Evolutionary conservation across 2,797 vertebrate species (phyloP).

Genomic region (Pitangus sulphuratus): DNA sequence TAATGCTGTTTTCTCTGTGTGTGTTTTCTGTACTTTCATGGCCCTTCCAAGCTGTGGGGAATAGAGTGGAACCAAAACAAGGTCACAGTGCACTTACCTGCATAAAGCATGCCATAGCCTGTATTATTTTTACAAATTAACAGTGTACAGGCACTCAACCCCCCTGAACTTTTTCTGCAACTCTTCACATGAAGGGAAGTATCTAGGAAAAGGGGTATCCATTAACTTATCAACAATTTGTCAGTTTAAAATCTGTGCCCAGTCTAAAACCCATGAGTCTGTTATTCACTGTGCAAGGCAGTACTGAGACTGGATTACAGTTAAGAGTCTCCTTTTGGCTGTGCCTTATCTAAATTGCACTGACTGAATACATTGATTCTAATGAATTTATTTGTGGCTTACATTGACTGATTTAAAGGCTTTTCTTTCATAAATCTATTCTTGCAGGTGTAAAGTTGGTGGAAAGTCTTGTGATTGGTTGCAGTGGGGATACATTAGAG

Average conservation of each 20-base stretch:
- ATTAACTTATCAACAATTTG: conserved; percentile 11
- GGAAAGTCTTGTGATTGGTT: neutral
- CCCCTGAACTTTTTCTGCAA: neutral
- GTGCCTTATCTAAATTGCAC: neutral
- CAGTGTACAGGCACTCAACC: neutral
- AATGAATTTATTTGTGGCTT: neutral
- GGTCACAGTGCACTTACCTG: neutral
- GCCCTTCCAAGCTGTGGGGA: neutral
- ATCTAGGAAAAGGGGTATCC: neutral
- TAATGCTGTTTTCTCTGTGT: neutral
- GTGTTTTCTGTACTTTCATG: neutral
- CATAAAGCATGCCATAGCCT: neutral
- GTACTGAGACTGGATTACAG: neutral
- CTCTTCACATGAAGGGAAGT: neutral
- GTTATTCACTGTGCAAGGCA: neutral
- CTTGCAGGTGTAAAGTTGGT: neutral
- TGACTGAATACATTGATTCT: neutral
- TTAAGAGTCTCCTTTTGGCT: neutral
- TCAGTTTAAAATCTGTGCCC: conserved; percentile 1
- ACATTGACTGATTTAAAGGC: neutral
- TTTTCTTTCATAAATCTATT: neutral
- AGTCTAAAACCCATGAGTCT: neutral
- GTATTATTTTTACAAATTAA: neutral
- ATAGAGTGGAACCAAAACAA: neutral
- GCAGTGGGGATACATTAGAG: neutral